Base-by-base conservation (phyloP, 92 coral and sea anemone genomes). In the Epizoanthus illoricatus region DNA sequence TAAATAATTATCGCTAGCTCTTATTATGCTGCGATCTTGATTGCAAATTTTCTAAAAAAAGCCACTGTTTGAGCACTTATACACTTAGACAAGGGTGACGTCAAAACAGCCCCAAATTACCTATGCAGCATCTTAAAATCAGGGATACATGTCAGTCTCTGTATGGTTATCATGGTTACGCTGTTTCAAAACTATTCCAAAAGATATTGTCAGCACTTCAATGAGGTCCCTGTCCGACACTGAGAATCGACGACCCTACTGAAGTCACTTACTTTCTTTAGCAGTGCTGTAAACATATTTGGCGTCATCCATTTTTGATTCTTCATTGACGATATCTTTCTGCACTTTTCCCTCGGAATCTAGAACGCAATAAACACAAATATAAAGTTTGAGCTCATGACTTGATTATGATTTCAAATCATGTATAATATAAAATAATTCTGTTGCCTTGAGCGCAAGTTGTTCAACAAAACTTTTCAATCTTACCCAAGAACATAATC, bases 401-500 rank as follows among this genome's bases (percentile, higher is more conserved):
- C 16, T 20, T 21, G 75, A 20, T 21, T 39, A 21, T 6, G 18
- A 16, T 19, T 19, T 39, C 36, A 20, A 70, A 20, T 21, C 45
- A n/a, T n/a, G 40, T 17, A 20, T 23, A 41, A 20, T 57, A 17
- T 17, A 18, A 45, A 76, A 18, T 3, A 57, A 4, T 76, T 8
- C 2, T 12, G 18, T 20, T 45, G 52, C 52, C 7, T 45, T 33
- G 45, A 69, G 36, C 36, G 2, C 36, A 28, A 28, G 36, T 28
- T 28, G 36, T 28, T 28, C 36, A 28, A 28, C 3, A 41, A 10
- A 5, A 5, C 2, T 28, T 16, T 4, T 18, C 12, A 67, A 4
- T 60, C 84, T 81, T 80, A 97, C 99, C 94, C 23, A 97, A 69
- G 85, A 97, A 97, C 11, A 97, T 73, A 71, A 97, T 97, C 75